Evolutionary conservation across 2,888 invertebrate species (phyloP).

Genomic region (Malthinus flaveolus): DNA sequence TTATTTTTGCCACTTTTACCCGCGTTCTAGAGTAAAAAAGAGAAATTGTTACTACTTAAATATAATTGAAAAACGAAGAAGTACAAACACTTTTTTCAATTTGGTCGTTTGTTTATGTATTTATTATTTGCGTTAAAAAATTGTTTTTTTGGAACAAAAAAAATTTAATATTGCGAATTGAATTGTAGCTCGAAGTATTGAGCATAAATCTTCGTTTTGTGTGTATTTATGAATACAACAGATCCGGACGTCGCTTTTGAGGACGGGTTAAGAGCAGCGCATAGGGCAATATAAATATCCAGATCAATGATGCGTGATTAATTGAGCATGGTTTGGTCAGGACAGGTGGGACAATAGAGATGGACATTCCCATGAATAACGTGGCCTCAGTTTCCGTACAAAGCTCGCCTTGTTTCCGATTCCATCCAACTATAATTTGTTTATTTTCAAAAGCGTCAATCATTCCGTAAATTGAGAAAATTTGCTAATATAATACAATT

Average conservation of each 20-base stretch:
- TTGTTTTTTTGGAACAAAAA: no score
- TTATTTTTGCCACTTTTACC: not conserved
- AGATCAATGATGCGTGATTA: slow-evolving; percentile 46
- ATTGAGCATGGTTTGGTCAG: slow-evolving; percentile 48
- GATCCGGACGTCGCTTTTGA: slow-evolving; percentile 24
- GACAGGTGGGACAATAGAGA: slow-evolving; percentile 52
- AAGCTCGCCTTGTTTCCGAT: slow-evolving; percentile 28
- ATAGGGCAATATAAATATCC: slow-evolving; percentile 46
- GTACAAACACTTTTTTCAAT: no score
- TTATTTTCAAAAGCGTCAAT: slow-evolving; percentile 30
- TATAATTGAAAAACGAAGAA: no score
- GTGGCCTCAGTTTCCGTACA: slow-evolving; percentile 27
- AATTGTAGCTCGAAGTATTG: slow-evolving; percentile 11
- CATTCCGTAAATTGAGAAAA: slow-evolving; percentile 28
- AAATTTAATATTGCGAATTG: not conserved
- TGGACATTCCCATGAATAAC: slow-evolving; percentile 47
- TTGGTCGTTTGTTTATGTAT: no score
- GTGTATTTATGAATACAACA: slow-evolving; percentile 20
- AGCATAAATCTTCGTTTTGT: slow-evolving; percentile 26
- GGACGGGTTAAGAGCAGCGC: slow-evolving; percentile 40
- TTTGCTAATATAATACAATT: slow-evolving; percentile 2
- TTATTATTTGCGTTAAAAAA: no score
- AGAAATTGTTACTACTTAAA: no score
- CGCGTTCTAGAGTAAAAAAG: no score
- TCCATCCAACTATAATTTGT: slow-evolving; percentile 38